Evolutionary conservation across 2,888 invertebrate species (phyloP).

Genomic region (Stenolophus ochropezus): DNA sequence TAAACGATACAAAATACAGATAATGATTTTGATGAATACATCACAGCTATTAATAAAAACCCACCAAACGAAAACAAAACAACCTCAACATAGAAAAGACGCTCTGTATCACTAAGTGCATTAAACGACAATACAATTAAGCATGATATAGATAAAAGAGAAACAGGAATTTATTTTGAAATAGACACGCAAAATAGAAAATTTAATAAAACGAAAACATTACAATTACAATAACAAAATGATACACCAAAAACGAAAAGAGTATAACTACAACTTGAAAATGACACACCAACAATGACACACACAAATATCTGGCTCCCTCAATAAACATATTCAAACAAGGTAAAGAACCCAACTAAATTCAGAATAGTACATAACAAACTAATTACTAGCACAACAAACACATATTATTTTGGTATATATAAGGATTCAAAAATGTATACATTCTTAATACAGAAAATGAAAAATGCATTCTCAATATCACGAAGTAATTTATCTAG

Average conservation of each 20-base stretch:
- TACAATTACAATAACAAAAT: too few relatives aligned
- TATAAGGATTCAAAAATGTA: neutral
- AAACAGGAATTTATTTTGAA: neutral
- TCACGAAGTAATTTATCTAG: neutral
- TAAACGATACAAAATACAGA: neutral
- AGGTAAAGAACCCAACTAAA: neutral
- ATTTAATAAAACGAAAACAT: too few relatives aligned
- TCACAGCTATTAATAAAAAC: too few relatives aligned
- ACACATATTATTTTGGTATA: slow-evolving; percentile 2
- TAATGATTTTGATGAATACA: neutral
- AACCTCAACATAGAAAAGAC: neutral
- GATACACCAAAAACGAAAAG: neutral
- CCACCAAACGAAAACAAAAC: too few relatives aligned
- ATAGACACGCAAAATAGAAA: neutral
- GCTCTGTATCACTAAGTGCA: neutral
- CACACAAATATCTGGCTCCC: neutral
- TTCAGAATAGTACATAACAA: neutral
- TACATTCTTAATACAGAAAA: neutral
- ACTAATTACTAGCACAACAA: too few relatives aligned
- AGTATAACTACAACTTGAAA: neutral
- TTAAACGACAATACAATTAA: too few relatives aligned
- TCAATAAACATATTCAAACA: neutral
- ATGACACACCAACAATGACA: neutral
- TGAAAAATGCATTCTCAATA: neutral
- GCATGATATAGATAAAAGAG: neutral